phyloP scores from a whole-genome alignment of 2,113 vertebrate species.

The Pelobates fuscus region DNA sequence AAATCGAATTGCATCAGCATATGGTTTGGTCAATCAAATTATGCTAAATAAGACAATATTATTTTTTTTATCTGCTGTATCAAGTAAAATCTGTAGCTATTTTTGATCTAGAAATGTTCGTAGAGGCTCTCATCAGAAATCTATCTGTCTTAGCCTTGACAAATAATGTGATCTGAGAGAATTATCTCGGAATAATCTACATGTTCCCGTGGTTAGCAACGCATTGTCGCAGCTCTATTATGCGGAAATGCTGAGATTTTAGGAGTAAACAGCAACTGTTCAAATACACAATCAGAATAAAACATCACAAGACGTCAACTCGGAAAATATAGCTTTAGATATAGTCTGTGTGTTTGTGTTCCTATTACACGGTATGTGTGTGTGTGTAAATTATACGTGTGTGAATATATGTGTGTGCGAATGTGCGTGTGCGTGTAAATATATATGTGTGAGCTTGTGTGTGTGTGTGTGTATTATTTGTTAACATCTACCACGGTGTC shows the following conservation, averaged over 20 bases:
- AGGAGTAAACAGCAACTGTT: constrained; percentile 6
- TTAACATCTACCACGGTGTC: too few relatives aligned
- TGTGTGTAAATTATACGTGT: too few relatives aligned
- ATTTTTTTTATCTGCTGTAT: constrained; percentile 17
- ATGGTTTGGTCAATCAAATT: constrained; percentile 47
- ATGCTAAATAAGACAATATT: constrained; percentile 48
- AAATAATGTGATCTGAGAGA: constrained; percentile 12
- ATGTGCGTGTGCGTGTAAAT: too few relatives aligned
- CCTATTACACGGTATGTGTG: too few relatives aligned
- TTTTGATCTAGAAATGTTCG: neutral
- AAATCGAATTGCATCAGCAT: constrained; percentile 48
- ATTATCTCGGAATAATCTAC: constrained; percentile 27
- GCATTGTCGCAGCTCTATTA: neutral
- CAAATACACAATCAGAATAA: too few relatives aligned
- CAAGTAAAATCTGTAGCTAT: constrained; percentile 1
- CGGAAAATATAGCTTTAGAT: too few relatives aligned
- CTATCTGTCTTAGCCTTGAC: constrained; percentile 30
- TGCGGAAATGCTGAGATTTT: neutral
- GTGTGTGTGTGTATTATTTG: too few relatives aligned
- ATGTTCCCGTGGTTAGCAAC: neutral
- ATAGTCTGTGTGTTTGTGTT: too few relatives aligned
- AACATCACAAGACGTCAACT: too few relatives aligned
- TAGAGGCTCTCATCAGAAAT: neutral
- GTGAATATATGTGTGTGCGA: too few relatives aligned
- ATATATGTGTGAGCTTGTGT: too few relatives aligned